These are phyloP conservation scores for Pseudococcus jackbeardsleyi DNA, from an alignment of 2,888 invertebrate species.

Conservation along the genomic window DNA sequence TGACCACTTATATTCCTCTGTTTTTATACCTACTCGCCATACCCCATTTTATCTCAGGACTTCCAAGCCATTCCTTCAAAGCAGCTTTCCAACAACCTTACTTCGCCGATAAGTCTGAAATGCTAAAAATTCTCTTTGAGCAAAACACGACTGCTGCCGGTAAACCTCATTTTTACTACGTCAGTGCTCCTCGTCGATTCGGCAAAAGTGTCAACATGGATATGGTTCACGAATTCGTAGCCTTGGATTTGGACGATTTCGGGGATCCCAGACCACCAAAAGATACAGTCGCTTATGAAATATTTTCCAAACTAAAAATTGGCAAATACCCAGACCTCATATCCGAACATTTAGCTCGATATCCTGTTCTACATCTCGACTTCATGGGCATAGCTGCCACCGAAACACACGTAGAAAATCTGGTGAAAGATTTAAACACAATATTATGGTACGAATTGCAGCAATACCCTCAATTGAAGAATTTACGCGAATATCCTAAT, in stretches of 20 bases:
- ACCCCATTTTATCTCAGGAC: not conserved
- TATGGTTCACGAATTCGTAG: not conserved
- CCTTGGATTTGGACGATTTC: not conserved
- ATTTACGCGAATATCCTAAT: not conserved
- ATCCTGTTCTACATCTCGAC: not conserved
- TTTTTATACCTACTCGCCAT: not conserved
- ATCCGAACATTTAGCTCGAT: not conserved
- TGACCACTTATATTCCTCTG: not conserved
- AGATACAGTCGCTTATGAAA: not conserved
- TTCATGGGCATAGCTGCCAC: not conserved
- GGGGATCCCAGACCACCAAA: not conserved
- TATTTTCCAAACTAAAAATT: not conserved
- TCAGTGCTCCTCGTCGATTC: not conserved
- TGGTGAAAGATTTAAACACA: not conserved
- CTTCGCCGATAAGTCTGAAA: not conserved
- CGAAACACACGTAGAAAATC: not conserved
- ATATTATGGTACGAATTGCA: constrained; percentile 19
- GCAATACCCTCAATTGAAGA: not conserved
- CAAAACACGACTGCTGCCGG: not conserved
- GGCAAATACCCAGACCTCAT: not conserved
- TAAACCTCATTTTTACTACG: not conserved
- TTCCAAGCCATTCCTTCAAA: not conserved
- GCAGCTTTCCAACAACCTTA: not conserved
- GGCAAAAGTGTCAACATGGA: not conserved
- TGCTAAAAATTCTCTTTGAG: not conserved